Conservation (phyloP, 2,797 vertebrate species). For the Myripristis jacobus region DNA sequence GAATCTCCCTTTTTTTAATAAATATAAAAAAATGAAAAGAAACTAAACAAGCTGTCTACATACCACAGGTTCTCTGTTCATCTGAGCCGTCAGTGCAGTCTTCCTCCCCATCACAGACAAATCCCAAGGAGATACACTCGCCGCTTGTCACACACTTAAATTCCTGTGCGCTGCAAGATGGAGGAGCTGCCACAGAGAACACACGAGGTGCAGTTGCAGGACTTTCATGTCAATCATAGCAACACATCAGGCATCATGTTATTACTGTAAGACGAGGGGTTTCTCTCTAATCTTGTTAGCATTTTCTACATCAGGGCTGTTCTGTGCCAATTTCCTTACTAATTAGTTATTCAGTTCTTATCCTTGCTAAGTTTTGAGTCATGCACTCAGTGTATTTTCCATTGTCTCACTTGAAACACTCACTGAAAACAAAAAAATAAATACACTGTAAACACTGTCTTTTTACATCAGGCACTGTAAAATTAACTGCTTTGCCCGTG, state of each 20-base stretch:
- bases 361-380: too few species aligned
- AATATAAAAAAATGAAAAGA: too few species aligned
- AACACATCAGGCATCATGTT: background rate
- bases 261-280: background rate
- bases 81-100: slow-evolving; percentile 82
- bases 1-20: too few species aligned
- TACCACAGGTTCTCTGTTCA: slow-evolving; percentile 81
- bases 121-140: slow-evolving; percentile 76
- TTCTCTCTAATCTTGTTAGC: background rate
- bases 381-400: background rate
- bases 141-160: slow-evolving; percentile 81
- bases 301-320: background rate
- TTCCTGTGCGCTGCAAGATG: slow-evolving; percentile 74
- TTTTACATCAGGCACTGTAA: background rate
- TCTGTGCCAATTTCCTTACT: background rate
- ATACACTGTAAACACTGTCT: background rate
- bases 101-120: slow-evolving; percentile 81
- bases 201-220: slow-evolving; percentile 1
- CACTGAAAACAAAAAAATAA: too few species aligned
- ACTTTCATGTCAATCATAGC: background rate
- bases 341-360: too few species aligned
- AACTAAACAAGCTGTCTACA: background rate
- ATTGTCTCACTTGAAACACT: too few species aligned
- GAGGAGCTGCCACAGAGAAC: slow-evolving; percentile 62
- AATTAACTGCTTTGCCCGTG: background rate